Base-by-base conservation (phyloP, 2,113 vertebrate genomes). In the Chaetorhynchus papuensis region DNA sequence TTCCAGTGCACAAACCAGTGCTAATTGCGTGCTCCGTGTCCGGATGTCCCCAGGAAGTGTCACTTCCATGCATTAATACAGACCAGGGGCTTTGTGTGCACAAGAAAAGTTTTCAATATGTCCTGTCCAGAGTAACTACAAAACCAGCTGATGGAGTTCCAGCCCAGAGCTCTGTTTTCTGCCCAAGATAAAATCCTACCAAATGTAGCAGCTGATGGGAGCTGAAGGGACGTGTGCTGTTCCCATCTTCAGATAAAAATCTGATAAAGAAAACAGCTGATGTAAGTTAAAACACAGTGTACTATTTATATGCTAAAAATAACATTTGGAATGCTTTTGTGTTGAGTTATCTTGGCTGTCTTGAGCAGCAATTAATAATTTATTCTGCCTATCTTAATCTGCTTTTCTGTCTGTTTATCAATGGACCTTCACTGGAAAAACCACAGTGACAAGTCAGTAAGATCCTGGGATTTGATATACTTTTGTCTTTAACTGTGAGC, bases 181-280 rank as follows among this genome's bases (percentile, higher is more conserved):
- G 85, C 60, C 82, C 49, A 12, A 93, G 74, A 93, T 93, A 89
- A 97, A 95, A 71, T 87, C 28, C 37, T 78, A 15, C 93, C 70
- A 61, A 96, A 77, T 53, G 63, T 15, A 94, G 75, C 84, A 94
- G 87, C 95, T 93, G 91, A 83, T 70, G 69, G 77, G 54, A 60
- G 82, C 83, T 90, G 19, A 69, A 93, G 59, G 26, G 21, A 44
- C 7, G 41, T 97, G 71, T 79, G n/a, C 88, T 81, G 68, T 93
- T 97, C 96, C 95, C 80, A 93, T 97, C 77, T 77, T 89, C 93
- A 96, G 92, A 95, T 95, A 97, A 97, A 90, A 96, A 96, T 94
- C 83, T 83, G 94, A 96, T 97, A 96, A 97, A 86, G 94, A 87
- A 94, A 97, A 91, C 74, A 94, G 88, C 94, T 95, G 94, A 97